Conservation (phyloP, 2,888 invertebrate genomes). For the Drosophila nr. fundita region DNA sequence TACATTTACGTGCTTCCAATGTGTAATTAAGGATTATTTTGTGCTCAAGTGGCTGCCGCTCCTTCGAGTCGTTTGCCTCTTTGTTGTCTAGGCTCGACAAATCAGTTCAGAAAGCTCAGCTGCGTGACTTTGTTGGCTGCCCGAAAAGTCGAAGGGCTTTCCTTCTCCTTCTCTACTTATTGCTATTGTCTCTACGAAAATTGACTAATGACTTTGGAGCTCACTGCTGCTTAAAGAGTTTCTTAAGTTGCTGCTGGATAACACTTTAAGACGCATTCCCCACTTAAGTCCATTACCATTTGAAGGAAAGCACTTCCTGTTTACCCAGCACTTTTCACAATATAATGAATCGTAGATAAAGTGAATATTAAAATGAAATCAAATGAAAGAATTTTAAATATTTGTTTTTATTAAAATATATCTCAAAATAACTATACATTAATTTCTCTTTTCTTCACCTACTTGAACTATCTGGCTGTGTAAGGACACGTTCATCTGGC, state of each 20-base stretch:
- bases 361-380: neutral
- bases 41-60: constrained; percentile 71
- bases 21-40: constrained; percentile 80
- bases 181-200: constrained; percentile 67
- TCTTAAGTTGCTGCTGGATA: constrained; percentile 26
- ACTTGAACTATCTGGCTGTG: constrained; percentile 39
- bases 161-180: neutral
- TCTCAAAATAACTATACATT: constrained; percentile 10
- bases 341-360: neutral
- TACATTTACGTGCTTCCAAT: constrained; percentile 80
- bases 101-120: constrained; percentile 76
- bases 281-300: constrained; percentile 12
- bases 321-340: neutral
- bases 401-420: neutral
- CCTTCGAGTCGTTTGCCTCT: neutral
- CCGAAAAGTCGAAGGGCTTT: constrained; percentile 42
- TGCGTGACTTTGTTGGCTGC: constrained; percentile 67
- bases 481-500: constrained; percentile 59
- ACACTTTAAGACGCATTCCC: constrained; percentile 30
- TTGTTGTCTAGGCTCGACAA: constrained; percentile 74
- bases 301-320: neutral
- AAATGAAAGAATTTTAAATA: neutral
- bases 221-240: constrained; percentile 55
- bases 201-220: constrained; percentile 73
- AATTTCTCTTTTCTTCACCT: constrained; percentile 18